Evolutionary conservation across 2,888 invertebrate species (phyloP), one percentile per base, ranked within the genome.

Genomic region (Apantesis nais): DNA sequence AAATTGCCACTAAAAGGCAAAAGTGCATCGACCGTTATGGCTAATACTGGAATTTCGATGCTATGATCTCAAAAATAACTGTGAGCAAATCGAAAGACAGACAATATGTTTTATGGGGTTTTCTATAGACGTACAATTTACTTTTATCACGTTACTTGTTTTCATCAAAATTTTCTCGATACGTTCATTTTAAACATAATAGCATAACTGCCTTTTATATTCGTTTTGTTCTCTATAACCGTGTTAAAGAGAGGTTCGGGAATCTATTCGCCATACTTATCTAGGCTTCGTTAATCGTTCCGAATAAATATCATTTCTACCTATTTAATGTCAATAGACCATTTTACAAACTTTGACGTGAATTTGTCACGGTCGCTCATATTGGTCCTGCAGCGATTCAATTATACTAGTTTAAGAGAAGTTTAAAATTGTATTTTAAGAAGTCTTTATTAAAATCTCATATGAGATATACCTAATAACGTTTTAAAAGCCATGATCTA

Each of bases 401-500:
- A 73, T 73, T 73, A 61, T 69, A 80, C 72, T 81, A 83, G 62
- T 74, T 70, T 77, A 84, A 81, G 78, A 84, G 84, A 81, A 77
- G 67, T 44, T 81, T 66, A 67, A 83, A 85, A 81, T 80, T 77
- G 83, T 77, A 80, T 73, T 48, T 55, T 29, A 74, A 52, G 58
- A 61, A 70, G 67, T 69, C 60, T 67, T 58, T 48, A 31, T 58
- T 48, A 74, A 68, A 74, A 74, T 69, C 68, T 64, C 65, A 55
- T 44, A 70, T 77, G 74, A 76, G 79, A 74, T 70, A 70, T 73
- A 68, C 70, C 71, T 63, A 68, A 63, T 71, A 66, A 63, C 68
- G 31, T 68, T 75, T 74, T 73, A 68, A 75, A 75, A 80, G 82
- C 74, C 70, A 75, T 77, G 78, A 74, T 70, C 68, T 79, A 72